Base-by-base conservation (phyloP, 1,140 invertebrate genomes). In the Drosophila rufa region DNA sequence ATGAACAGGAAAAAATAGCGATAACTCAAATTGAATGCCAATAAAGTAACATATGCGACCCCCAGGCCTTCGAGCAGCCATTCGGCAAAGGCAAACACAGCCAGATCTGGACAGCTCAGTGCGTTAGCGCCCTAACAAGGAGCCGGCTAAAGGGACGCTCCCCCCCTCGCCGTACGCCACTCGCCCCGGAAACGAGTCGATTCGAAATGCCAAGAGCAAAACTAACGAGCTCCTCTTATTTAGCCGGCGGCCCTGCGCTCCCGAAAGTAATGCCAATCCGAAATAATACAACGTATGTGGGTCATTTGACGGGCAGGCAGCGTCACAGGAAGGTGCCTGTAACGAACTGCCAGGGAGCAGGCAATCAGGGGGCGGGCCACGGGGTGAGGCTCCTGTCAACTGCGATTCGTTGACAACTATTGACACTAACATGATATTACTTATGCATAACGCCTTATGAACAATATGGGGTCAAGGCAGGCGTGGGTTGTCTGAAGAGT, bases 1-100 rank as follows among this genome's bases (percentile, higher is more conserved):
- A 86, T 86, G 82, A 82, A 86, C 82, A 86, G 82, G 82, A 86
- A 86, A 86, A 86, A 86, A 86, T 86, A 86, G 82, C 82, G 82
- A 86, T 86, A 86, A 86, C 82, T 86, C 82, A 86, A 86, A 86
- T 86, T 86, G 82, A 86, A 86, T 86, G 82, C 82, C 82, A 86
- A 86, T 86, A 86, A 86, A 86, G 82, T 86, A 86, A 86, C 82
- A 86, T 86, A 86, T 86, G 82, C 76, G 82, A 58, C 82, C 79
- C 75, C 55, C 33, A 64, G 66, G 65, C 64, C 27, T 45, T 57
- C 27, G 43, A 22, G 42, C 59, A 68, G 36, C 65, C 65, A 25
- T 43, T 45, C 53, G 62, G 59, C 76, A 64, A 71, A 66, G 66
- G 55, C 60, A 50, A 36, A 59, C 30, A 74, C n/a, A 78, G 33